phyloP scores from a whole-genome alignment of 2,888 invertebrate genomes.

The Prosapia bicincta region DNA sequence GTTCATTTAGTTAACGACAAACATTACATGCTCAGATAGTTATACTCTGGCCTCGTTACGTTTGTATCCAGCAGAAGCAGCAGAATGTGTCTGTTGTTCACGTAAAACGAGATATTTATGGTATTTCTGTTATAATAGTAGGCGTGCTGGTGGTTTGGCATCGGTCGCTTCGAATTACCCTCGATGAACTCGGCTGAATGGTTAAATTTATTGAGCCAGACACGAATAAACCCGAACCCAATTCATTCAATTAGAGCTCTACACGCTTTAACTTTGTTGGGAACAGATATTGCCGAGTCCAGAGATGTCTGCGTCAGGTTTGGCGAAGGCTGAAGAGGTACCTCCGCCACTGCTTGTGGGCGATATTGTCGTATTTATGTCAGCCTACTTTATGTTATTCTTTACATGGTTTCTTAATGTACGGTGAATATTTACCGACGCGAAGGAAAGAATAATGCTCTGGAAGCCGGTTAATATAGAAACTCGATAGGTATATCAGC shows the following conservation, averaged over 20 bases:
- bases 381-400: too few relatives aligned
- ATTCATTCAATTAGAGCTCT: neutral
- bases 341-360: too few relatives aligned
- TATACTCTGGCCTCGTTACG: too few relatives aligned
- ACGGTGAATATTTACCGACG: too few relatives aligned
- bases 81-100: neutral
- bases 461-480: too few relatives aligned
- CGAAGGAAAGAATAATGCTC: too few relatives aligned
- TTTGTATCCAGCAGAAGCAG: neutral
- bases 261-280: neutral
- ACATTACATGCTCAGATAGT: too few relatives aligned
- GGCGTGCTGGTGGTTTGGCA: neutral
- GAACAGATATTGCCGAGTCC: neutral
- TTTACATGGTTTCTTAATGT: too few relatives aligned
- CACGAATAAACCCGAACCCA: neutral
- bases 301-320: neutral
- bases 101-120: neutral
- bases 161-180: neutral
- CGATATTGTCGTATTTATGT: too few relatives aligned
- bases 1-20: too few relatives aligned
- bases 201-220: neutral
- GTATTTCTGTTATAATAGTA: neutral
- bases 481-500: too few relatives aligned
- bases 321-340: neutral
- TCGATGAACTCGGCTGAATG: neutral